Conservation (phyloP, 2,113 vertebrate genomes). For the Aspiorhynchus laticeps region DNA sequence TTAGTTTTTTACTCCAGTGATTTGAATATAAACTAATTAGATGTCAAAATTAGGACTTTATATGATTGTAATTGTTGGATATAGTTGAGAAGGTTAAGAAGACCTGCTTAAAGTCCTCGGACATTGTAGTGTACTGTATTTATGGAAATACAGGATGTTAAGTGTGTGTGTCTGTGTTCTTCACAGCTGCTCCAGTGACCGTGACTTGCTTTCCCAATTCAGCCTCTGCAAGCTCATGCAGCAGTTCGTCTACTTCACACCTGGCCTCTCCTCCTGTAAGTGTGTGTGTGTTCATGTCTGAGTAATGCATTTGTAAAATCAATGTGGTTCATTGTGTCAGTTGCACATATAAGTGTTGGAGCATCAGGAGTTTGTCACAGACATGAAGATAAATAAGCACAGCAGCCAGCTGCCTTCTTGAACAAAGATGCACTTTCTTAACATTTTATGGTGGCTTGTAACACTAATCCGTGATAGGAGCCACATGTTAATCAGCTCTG, state of each 20-base stretch:
- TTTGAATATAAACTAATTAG: not conserved
- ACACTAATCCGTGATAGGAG: conserved; percentile 12
- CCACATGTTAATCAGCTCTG: conserved; percentile 1
- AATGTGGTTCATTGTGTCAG: not conserved
- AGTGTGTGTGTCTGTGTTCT: conserved; percentile 37
- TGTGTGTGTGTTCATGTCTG: not conserved
- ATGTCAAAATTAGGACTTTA: not conserved
- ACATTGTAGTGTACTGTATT: not conserved
- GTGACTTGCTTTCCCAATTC: conserved; percentile 94
- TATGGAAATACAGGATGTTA: not conserved
- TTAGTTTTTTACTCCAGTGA: not conserved
- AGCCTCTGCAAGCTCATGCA: conserved; percentile 93
- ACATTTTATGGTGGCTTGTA: conserved; percentile 11
- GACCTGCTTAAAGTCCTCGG: not conserved
- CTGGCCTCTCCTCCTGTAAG: conserved; percentile 94
- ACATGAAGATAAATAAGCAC: conserved; percentile 3
- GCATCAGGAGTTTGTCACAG: conserved; percentile 9
- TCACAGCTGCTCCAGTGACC: conserved; percentile 85
- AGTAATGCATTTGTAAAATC: not conserved
- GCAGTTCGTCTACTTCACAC: conserved; percentile 96
- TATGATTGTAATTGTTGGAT: not conserved
- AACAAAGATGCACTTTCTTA: conserved; percentile 29
- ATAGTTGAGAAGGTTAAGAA: not conserved
- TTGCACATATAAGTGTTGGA: not conserved
- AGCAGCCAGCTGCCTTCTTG: not conserved